phyloP scores from a whole-genome alignment of 2,113 vertebrate species.

The Lagenorhynchus albirostris region DNA sequence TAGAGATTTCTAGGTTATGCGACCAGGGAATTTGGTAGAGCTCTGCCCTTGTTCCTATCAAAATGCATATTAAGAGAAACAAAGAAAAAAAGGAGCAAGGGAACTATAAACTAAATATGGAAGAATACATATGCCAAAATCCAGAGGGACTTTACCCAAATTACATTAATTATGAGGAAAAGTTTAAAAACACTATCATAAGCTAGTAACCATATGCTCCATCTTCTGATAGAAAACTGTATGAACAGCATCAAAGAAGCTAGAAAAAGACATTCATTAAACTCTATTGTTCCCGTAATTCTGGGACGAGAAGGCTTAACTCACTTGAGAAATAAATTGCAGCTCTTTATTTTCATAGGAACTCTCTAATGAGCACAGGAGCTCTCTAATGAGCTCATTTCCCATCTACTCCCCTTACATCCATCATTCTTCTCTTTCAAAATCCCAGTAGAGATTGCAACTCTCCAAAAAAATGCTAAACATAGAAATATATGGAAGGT shows the following conservation, averaged over 20 bases:
- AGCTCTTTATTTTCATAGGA: not conserved
- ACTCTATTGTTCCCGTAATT: not conserved
- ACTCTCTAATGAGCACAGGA: not conserved
- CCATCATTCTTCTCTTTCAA: not conserved
- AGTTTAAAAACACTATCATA: slow-evolving; percentile 16
- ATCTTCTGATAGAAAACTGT: not conserved
- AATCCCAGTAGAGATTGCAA: not conserved
- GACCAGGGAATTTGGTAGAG: not conserved
- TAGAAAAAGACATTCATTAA: not conserved
- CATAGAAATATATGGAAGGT: not conserved
- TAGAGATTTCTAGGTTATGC: not conserved
- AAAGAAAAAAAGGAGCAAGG: slow-evolving; percentile 14
- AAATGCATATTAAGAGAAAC: slow-evolving; percentile 10
- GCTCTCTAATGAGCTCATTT: not conserved
- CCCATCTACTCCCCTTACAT: not conserved
- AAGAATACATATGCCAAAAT: slow-evolving; percentile 26
- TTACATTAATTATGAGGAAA: slow-evolving; percentile 37
- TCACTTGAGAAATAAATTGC: not conserved
- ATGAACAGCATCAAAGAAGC: not conserved
- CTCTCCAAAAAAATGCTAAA: not conserved
- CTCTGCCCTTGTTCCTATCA: not conserved
- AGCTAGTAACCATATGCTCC: slow-evolving; percentile 13
- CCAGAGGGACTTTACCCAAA: slow-evolving; percentile 18
- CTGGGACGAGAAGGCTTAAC: not conserved
- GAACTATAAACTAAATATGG: not conserved